Evolutionary conservation across 2,888 invertebrate species (phyloP), one percentile per base, ranked within the genome.

Genomic region (Athalia circularis): DNA sequence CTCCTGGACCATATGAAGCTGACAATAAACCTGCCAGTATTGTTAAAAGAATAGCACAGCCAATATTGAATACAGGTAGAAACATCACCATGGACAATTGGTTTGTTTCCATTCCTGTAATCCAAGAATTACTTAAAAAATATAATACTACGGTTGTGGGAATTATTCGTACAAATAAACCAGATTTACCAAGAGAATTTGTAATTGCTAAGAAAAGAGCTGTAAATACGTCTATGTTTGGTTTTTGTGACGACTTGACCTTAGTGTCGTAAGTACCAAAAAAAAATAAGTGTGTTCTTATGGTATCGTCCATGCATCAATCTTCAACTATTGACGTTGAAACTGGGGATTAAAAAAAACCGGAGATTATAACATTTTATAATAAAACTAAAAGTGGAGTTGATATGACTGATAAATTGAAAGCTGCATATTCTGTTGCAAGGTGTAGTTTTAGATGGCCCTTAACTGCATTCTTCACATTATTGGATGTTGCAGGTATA

Each of bases 51-150:
- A 13, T 75, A 29, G 8, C 3, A 45, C 5, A 6, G 13, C 43
- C 7, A 15, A 54, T 76, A 15, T 62, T 13, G 6, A 48, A 50
- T 47, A 47, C 74, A n/a, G 77, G 77, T 7, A 65, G 70, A 50
- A 77, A 77, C 13, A 50, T 77, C 13, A 77, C 77, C 29, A 11
- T 67, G 0, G 68, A 74, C 29, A 72, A 48, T 68, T 77, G 77
- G 77, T 77, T 77, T 29, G 68, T 59, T 11, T 47, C n/a, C 47
- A 57, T 57, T 9, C 57, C 57, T 9, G 9, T 57, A 9, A n/a
- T 57, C 57, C 54, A 11, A 8, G 47, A 45, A n/a, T 52, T 77
- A 3, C 65, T 43, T n/a, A 45, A 5, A 6, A 47, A 7, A n/a
- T 47, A 64, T 52, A 64, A 77, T 47, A 13, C 50, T 9, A 75